Evolutionary conservation across 2,888 invertebrate genomes (phyloP).

Genomic region (Hirtodrosophila confusa): DNA sequence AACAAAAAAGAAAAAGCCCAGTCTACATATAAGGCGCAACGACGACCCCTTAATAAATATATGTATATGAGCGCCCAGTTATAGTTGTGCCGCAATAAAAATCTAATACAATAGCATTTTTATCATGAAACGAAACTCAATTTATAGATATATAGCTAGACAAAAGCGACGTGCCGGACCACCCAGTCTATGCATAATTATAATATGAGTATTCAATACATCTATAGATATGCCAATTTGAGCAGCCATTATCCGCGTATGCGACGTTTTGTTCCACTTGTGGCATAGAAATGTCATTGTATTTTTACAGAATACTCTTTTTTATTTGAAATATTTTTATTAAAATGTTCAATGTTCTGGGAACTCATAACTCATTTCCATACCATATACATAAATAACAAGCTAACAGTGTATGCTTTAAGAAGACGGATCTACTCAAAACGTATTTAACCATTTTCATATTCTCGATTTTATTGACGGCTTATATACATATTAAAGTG

Average conservation of each 20-base stretch:
- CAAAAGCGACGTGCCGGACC: constrained; percentile 56
- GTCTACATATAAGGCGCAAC: constrained; percentile 36
- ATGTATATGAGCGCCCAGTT: constrained; percentile 35
- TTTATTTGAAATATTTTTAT: not conserved
- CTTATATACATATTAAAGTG: no score
- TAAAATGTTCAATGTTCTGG: not conserved
- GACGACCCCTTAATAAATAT: constrained; percentile 44
- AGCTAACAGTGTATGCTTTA: constrained; percentile 3
- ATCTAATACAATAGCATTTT: constrained; percentile 53
- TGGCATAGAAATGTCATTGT: constrained; percentile 19
- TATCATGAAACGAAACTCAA: constrained; percentile 63
- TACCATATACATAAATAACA: constrained; percentile 4
- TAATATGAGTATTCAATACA: constrained; percentile 36
- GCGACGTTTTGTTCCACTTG: constrained; percentile 27
- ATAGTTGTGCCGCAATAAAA: constrained; percentile 71
- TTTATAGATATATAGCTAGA: constrained; percentile 18
- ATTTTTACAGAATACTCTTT: not conserved
- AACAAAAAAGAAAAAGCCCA: constrained; percentile 1
- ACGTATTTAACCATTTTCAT: no score
- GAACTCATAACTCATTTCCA: constrained; percentile 8
- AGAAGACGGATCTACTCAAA: no score
- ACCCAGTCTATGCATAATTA: constrained; percentile 55
- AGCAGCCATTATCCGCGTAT: constrained; percentile 6
- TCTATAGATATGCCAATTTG: constrained; percentile 31
- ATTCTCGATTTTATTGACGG: no score